Percentiles rank a stretch among this genome's conserved stretches.
Evolutionary conservation across 1,140 invertebrate genomes (phyloP).

Genomic region (Pygmarrhopalites habei): DNA sequence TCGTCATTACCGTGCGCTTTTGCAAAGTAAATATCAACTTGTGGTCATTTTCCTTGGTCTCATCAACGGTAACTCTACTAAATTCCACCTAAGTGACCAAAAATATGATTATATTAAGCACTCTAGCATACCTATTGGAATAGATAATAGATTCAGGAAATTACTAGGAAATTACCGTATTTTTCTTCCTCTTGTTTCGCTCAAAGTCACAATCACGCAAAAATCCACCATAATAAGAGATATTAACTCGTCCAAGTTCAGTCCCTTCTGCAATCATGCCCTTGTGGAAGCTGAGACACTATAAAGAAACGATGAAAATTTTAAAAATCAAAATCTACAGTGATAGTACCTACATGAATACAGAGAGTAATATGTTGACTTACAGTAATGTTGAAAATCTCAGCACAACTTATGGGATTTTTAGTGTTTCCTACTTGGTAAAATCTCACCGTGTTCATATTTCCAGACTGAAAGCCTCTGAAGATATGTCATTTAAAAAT

Average conservation of each 20-base stretch:
- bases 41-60: not conserved
- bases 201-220: slow-evolving; percentile 35
- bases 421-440: slow-evolving; percentile 25
- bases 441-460: slow-evolving; percentile 10
- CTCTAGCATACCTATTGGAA: not conserved
- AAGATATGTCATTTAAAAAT: not conserved
- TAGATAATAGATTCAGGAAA: not conserved
- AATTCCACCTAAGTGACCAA: slow-evolving; percentile 7
- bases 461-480: not conserved
- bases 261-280: slow-evolving; percentile 23
- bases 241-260: slow-evolving; percentile 25
- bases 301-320: slow-evolving; percentile 1
- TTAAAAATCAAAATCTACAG: slow-evolving; percentile 1
- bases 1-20: not conserved
- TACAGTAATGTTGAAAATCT: slow-evolving; percentile 25
- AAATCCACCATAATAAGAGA: slow-evolving; percentile 31
- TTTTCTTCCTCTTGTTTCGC: slow-evolving; percentile 34
- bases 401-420: slow-evolving; percentile 16
- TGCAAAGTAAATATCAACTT: not conserved
- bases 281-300: slow-evolving; percentile 22
- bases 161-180: slow-evolving; percentile 29
- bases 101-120: not conserved
- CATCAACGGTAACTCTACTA: not conserved
- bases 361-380: not conserved
- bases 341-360: not conserved